A percentile compares a stretch with the other conserved stretches of the same genome.
phyloP scores from a whole-genome alignment of 2,113 vertebrate genomes.

The Thermophis baileyi region DNA sequence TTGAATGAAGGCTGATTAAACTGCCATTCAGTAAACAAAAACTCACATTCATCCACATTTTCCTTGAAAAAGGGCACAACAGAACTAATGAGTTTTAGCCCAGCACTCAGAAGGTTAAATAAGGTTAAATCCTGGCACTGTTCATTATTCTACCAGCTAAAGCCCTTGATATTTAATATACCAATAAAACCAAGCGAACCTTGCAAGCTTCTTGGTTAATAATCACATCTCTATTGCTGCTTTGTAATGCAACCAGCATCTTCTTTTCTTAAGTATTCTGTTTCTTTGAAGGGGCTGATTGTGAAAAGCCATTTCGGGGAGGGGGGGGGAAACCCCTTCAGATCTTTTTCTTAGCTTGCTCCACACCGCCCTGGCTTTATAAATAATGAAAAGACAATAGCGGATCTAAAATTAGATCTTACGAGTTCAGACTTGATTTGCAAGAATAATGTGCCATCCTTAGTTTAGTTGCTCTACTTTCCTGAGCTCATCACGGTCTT shows the following conservation, averaged over 20 bases:
- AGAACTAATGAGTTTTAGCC: neutral
- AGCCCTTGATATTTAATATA: neutral
- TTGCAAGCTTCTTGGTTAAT: constrained; percentile 39
- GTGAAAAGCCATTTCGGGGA: constrained; percentile 12
- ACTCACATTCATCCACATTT: neutral
- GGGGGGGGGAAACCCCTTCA: neutral
- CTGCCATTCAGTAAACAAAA: neutral
- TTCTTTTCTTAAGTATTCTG: constrained; percentile 7
- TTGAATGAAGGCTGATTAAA: neutral
- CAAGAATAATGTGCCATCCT: neutral
- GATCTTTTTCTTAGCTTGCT: constrained; percentile 28
- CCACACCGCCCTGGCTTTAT: constrained; percentile 27
- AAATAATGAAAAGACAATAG: constrained; percentile 46
- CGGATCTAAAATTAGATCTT: constrained; percentile 39
- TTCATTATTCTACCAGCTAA: neutral
- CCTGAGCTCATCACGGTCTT: neutral
- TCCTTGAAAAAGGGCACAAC: neutral
- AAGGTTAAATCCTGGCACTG: neutral
- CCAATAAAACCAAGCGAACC: neutral
- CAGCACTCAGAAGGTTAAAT: neutral
- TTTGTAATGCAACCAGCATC: constrained; percentile 31
- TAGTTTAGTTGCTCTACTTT: neutral
- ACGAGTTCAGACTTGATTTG: constrained; percentile 7
- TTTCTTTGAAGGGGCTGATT: constrained; percentile 22
- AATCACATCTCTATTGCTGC: constrained; percentile 39